Evolutionary conservation across 1,140 invertebrate genomes (phyloP).

Genomic region (Caenorhabditis remanei): DNA sequence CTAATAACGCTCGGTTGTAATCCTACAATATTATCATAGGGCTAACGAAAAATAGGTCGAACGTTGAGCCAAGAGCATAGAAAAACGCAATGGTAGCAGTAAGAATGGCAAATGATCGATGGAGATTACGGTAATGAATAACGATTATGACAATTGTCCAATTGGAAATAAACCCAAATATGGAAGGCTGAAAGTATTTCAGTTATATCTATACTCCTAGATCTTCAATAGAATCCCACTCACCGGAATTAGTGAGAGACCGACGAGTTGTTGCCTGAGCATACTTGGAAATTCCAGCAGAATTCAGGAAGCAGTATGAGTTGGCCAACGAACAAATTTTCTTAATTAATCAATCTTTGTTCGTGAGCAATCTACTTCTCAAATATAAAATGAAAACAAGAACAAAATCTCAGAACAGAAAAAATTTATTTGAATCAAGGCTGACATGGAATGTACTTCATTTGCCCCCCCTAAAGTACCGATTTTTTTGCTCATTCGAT

Average conservation of each 20-base stretch:
- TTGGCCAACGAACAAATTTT: too few species aligned
- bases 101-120: slow-evolving; percentile 3
- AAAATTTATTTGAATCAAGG: too few species aligned
- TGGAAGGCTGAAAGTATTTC: background rate
- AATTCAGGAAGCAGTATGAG: too few species aligned
- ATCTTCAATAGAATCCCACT: background rate
- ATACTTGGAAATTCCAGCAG: background rate
- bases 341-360: too few species aligned
- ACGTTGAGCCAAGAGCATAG: background rate
- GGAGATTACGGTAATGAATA: slow-evolving; percentile 20
- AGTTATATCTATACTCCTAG: background rate
- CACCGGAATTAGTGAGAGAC: background rate
- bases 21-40: slow-evolving; percentile 1
- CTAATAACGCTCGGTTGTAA: background rate
- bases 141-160: background rate
- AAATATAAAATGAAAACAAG: too few species aligned
- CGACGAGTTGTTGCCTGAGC: background rate
- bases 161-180: background rate
- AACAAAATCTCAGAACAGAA: too few species aligned
- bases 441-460: too few species aligned
- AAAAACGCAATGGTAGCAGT: background rate
- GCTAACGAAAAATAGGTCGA: background rate
- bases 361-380: too few species aligned
- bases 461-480: too few species aligned
- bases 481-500: too few species aligned